Evolutionary conservation across 1,140 invertebrate species (phyloP).

Genomic region (Lasioglossum baleicum): DNA sequence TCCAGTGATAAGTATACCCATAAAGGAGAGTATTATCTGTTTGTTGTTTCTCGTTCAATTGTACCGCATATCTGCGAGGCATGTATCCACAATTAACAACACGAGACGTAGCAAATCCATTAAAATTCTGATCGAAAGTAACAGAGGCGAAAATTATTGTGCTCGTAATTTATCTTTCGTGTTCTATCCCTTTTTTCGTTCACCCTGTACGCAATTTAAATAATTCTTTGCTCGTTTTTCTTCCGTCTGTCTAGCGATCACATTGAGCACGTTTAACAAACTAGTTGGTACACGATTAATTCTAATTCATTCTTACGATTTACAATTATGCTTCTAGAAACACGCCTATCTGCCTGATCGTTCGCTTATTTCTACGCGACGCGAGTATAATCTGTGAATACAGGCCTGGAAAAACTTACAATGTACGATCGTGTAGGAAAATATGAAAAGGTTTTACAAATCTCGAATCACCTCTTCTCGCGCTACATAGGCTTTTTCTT

Average conservation of each 20-base stretch:
- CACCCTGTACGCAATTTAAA: conserved; percentile 7
- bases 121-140: conserved; percentile 8
- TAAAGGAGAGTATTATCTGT: conserved; percentile 34
- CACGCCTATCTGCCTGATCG: not conserved
- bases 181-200: not conserved
- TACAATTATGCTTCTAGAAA: conserved; percentile 1
- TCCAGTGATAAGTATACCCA: conserved; percentile 32
- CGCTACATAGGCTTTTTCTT: conserved; percentile 30
- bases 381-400: conserved; percentile 37
- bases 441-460: conserved; percentile 57
- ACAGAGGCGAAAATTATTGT: conserved; percentile 21
- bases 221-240: conserved; percentile 1
- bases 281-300: conserved; percentile 18
- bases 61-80: conserved; percentile 29
- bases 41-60: conserved; percentile 19
- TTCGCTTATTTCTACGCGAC: not conserved
- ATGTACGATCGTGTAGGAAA: conserved; percentile 54
- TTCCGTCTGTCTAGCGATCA: conserved; percentile 7
- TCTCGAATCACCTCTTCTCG: conserved; percentile 39
- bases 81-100: conserved; percentile 40
- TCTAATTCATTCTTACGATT: conserved; percentile 7
- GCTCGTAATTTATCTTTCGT: not conserved
- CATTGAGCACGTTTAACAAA: conserved; percentile 14
- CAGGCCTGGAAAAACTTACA: conserved; percentile 34
- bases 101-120: conserved; percentile 8